These are phyloP conservation scores for Crenuchus spilurus DNA, from an alignment of 2,797 vertebrate genomes.

Conservation along the genomic window DNA sequence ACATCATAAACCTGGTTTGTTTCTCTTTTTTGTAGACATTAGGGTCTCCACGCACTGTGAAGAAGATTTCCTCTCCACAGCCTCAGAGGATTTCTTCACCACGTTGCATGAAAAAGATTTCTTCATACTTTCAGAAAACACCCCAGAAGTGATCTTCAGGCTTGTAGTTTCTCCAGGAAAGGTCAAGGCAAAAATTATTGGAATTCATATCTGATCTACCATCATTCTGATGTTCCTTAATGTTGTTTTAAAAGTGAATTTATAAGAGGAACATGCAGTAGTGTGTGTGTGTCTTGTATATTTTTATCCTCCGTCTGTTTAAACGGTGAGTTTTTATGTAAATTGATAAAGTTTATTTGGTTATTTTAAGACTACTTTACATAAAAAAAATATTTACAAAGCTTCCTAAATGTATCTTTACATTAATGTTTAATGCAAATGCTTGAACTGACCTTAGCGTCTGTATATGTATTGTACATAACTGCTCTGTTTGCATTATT, in stretches of 20 bases:
- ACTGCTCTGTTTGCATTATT: conserved; percentile 33
- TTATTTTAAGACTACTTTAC: conserved; percentile 10
- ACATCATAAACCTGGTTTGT: background rate
- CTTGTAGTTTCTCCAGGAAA: background rate
- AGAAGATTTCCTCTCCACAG: conserved; percentile 1
- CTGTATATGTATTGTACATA: conserved; percentile 72
- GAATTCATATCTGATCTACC: background rate
- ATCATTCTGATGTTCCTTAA: background rate
- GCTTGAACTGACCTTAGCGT: conserved; percentile 35
- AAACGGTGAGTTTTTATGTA: background rate
- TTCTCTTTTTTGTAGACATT: conserved; percentile 37
- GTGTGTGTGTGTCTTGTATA: background rate
- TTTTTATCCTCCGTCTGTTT: conserved; percentile 13
- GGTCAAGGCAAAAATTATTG: too few relatives aligned
- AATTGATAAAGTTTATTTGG: conserved; percentile 15
- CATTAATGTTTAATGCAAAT: background rate
- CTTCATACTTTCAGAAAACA: conserved; percentile 86
- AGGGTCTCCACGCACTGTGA: conserved; percentile 18
- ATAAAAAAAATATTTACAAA: conserved; percentile 27
- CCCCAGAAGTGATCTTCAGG: conserved; percentile 67
- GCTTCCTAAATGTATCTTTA: background rate
- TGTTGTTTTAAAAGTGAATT: conserved; percentile 10
- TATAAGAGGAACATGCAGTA: conserved; percentile 5
- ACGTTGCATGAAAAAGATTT: conserved; percentile 91
- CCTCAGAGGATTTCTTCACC: conserved; percentile 73